These are phyloP conservation scores for Conus betulinus DNA, from an alignment of 1,140 invertebrate genomes.

Conservation along the genomic window DNA sequence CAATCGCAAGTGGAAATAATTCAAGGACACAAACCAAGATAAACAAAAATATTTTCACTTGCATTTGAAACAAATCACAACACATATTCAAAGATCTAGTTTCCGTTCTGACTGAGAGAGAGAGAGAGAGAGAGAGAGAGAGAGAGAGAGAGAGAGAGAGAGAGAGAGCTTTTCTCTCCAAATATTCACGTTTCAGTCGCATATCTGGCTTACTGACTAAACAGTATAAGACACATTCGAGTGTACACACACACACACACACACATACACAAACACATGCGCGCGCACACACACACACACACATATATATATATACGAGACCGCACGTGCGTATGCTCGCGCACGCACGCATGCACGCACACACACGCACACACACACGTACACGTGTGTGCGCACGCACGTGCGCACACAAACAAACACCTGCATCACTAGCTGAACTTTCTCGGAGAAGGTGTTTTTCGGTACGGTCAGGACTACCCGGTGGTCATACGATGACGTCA, in stretches of 20 bases:
- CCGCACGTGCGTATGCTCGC: not conserved
- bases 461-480: constrained; percentile 63
- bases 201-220: too few species aligned
- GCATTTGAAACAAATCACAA: too few species aligned
- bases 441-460: constrained; percentile 60
- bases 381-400: not conserved
- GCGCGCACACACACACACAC: not conserved
- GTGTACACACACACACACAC: not conserved
- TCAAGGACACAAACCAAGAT: too few species aligned
- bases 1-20: too few species aligned
- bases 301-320: not conserved
- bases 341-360: not conserved
- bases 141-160: too few species aligned
- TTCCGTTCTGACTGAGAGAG: too few species aligned
- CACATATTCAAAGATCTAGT: too few species aligned
- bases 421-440: constrained; percentile 68
- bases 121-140: too few species aligned
- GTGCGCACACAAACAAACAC: constrained; percentile 30
- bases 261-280: not conserved
- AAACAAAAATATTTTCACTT: too few species aligned
- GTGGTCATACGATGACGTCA: constrained; percentile 68
- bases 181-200: too few species aligned
- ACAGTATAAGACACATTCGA: too few species aligned
- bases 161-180: too few species aligned
- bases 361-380: not conserved